Evolutionary conservation across 2,888 invertebrate genomes (phyloP).

Genomic region (Flexamia atlantica): DNA sequence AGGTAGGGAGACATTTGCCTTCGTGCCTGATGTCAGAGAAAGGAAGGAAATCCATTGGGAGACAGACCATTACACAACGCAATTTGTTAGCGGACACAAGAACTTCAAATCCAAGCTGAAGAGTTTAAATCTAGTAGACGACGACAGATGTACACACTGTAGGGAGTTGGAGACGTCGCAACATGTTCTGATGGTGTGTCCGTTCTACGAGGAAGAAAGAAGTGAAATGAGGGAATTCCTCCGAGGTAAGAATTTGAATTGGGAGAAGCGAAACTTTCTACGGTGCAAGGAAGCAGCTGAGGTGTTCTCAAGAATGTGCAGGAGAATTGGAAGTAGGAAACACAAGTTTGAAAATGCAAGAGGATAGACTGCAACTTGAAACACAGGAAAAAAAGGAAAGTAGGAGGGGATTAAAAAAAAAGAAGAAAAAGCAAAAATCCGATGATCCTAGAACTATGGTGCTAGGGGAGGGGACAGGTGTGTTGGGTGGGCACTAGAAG

Average conservation of each 20-base stretch:
- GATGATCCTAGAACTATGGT: too few species aligned
- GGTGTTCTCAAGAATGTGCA: not conserved
- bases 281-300: not conserved
- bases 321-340: conserved; percentile 25
- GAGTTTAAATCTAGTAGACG: conserved; percentile 12
- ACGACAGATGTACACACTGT: not conserved
- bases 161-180: not conserved
- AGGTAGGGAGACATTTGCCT: too few species aligned
- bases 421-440: too few species aligned
- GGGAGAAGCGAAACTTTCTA: not conserved
- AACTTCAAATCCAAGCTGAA: conserved; percentile 3
- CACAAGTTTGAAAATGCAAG: not conserved
- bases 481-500: too few species aligned
- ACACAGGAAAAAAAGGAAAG: not conserved
- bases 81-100: not conserved
- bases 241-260: not conserved
- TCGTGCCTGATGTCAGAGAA: conserved; percentile 31
- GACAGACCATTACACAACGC: conserved; percentile 7
- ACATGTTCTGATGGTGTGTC: not conserved
- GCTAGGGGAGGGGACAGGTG: too few species aligned
- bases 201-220: conserved; percentile 27
- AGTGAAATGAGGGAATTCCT: not conserved
- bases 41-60: conserved; percentile 11
- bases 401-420: not conserved
- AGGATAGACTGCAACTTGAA: too few species aligned